Percentiles rank a stretch among this genome's conserved stretches.
Conservation (phyloP, 2,113 vertebrate genomes). For the Scortum barcoo region DNA sequence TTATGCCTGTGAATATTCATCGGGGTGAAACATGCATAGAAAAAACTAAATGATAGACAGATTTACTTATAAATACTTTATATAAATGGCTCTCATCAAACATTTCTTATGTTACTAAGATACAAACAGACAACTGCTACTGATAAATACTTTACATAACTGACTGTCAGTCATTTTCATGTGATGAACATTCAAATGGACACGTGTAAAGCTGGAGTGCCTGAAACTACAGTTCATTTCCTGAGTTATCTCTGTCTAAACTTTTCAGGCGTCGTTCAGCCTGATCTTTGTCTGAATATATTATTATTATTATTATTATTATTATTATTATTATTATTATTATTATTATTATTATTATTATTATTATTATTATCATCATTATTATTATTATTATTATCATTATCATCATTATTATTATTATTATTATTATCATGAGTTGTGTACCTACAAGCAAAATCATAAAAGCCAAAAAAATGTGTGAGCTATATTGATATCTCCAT, state of each 20-base stretch:
- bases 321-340: not conserved
- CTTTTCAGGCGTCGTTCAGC: not conserved
- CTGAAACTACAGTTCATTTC: not conserved
- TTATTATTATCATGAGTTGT: not conserved
- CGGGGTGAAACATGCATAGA: constrained; percentile 12
- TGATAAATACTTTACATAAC: not conserved
- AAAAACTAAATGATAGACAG: not conserved
- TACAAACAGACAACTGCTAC: not conserved
- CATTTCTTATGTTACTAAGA: not conserved
- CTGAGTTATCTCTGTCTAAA: not conserved
- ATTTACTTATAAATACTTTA: not conserved
- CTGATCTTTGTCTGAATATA: not conserved
- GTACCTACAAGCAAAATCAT: not conserved
- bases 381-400: not conserved
- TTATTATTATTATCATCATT: not conserved
- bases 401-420: not conserved
- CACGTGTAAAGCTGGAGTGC: not conserved
- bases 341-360: not conserved
- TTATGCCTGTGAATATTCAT: constrained; percentile 38
- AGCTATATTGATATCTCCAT: not conserved
- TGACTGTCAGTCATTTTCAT: not conserved
- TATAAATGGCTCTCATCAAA: not conserved
- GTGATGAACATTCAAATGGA: not conserved
- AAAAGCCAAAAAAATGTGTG: not conserved
- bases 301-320: not conserved